phyloP scores from a whole-genome alignment of 2,888 invertebrate species.

The Mechanitis messenoides region DNA sequence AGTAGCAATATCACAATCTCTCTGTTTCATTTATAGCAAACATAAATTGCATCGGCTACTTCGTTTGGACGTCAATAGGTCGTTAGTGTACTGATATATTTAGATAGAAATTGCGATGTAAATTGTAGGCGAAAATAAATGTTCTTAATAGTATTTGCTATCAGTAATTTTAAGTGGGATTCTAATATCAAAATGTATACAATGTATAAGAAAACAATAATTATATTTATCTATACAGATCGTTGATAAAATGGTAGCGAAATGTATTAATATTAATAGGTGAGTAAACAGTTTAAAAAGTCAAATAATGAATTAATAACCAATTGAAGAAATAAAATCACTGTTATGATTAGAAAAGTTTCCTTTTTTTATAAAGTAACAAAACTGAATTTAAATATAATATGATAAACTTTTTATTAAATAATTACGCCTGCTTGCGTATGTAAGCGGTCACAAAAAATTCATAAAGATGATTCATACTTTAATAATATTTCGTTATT shows the following conservation, averaged over 20 bases:
- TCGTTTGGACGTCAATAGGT: conserved; percentile 25
- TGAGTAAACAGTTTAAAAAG: too few relatives aligned
- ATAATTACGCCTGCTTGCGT: too few relatives aligned
- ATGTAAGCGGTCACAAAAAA: too few relatives aligned
- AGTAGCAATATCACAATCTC: neutral
- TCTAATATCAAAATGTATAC: neutral
- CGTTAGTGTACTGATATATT: conserved; percentile 25
- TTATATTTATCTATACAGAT: neutral
- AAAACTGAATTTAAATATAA: too few relatives aligned
- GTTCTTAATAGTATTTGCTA: neutral
- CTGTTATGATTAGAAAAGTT: too few relatives aligned
- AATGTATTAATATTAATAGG: too few relatives aligned
- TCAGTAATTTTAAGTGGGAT: neutral
- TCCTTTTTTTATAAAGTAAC: too few relatives aligned
- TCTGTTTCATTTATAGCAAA: conserved; percentile 13
- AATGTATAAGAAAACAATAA: neutral
- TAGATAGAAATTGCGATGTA: conserved; percentile 24
- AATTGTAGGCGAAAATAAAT: conserved; percentile 11
- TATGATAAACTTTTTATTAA: too few relatives aligned
- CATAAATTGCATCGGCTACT: conserved; percentile 24
- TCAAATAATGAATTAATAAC: too few relatives aligned
- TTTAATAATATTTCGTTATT: conserved; percentile 1
- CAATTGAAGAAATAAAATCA: too few relatives aligned
- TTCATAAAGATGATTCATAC: too few relatives aligned
- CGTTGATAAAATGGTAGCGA: too few relatives aligned